These are phyloP conservation scores for Burhinus bistriatus DNA, from an alignment of 2,113 vertebrate genomes.

Conservation along the genomic window DNA sequence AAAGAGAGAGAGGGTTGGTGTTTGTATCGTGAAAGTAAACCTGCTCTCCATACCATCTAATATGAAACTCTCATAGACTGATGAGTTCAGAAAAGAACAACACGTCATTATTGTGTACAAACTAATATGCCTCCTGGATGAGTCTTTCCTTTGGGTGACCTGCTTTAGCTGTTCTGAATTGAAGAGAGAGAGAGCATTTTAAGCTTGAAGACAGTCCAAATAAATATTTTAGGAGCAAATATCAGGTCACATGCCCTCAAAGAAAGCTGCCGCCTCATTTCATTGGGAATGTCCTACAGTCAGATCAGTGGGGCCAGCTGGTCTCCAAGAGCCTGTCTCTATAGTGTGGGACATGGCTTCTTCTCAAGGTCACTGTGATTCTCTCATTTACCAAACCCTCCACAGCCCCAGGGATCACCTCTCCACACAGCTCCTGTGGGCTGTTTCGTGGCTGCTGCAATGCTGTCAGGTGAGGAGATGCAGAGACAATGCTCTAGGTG, in stretches of 20 bases:
- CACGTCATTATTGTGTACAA: not conserved
- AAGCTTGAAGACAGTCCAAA: not conserved
- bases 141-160: not conserved
- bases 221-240: not conserved
- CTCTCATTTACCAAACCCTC: not conserved
- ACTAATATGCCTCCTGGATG: not conserved
- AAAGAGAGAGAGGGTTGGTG: not conserved
- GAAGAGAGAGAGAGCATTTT: not conserved
- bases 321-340: not conserved
- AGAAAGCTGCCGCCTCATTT: not conserved
- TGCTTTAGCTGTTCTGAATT: not conserved
- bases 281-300: not conserved
- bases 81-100: not conserved
- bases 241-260: not conserved
- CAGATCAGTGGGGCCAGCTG: not conserved
- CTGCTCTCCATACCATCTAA: not conserved
- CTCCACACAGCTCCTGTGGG: not conserved
- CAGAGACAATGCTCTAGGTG: not conserved
- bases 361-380: not conserved
- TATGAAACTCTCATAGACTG: not conserved
- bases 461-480: not conserved
- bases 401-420: too few relatives aligned
- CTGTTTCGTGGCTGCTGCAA: not conserved
- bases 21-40: not conserved
- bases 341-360: not conserved